A percentile compares a stretch with the other conserved stretches of the same genome.
Evolutionary conservation across 2,797 vertebrate genomes (phyloP).

Genomic region (Enteromius thamalakanensis): DNA sequence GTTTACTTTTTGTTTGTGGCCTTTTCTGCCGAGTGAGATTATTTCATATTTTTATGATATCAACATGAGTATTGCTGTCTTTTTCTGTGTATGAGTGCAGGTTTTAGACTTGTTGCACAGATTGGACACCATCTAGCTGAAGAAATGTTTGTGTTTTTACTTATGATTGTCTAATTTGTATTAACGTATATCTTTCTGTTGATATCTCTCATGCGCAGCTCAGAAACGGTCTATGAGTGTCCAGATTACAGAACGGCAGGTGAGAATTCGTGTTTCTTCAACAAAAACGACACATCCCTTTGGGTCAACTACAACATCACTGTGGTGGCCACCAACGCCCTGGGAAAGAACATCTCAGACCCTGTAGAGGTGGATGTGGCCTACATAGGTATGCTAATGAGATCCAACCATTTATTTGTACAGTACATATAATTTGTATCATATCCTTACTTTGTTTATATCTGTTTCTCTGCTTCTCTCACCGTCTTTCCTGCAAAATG

Average conservation of each 20-base stretch:
- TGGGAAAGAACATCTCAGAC: conserved; percentile 84
- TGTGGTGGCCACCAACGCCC: conserved; percentile 84
- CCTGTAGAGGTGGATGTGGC: conserved; percentile 83
- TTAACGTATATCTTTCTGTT: background rate
- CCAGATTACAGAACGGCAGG: conserved; percentile 88
- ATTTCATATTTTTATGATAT: background rate
- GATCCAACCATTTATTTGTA: background rate
- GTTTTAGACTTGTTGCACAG: background rate
- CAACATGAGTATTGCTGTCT: background rate
- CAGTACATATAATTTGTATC: background rate
- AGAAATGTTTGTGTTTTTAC: background rate
- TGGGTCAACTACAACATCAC: conserved; percentile 89
- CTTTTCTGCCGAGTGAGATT: too few species aligned
- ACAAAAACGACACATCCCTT: conserved; percentile 84
- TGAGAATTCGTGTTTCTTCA: conserved; percentile 91
- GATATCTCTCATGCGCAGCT: conserved; percentile 63
- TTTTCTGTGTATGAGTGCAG: background rate
- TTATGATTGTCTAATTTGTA: background rate
- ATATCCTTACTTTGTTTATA: background rate
- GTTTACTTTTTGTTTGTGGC: background rate
- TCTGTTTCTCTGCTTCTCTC: background rate
- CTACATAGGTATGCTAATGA: conserved; percentile 81
- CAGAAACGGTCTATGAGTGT: conserved; percentile 79
- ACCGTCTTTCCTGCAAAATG: background rate
- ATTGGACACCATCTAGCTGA: background rate